Evolutionary conservation across 2,113 vertebrate species (phyloP).

Genomic region (Limanda limanda): DNA sequence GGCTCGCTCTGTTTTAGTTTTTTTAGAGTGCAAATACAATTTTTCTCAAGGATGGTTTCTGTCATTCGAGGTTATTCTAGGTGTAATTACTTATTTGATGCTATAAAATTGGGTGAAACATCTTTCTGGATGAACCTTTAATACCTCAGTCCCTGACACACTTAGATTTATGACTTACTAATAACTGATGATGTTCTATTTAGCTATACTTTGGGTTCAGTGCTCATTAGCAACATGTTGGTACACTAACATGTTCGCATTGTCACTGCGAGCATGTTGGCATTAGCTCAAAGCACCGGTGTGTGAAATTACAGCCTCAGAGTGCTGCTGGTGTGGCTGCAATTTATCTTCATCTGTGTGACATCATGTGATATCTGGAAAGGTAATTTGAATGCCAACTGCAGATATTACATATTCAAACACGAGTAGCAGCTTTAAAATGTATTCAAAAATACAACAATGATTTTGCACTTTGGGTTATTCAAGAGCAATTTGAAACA

Average conservation of each 20-base stretch:
- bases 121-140: not conserved
- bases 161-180: not conserved
- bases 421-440: not conserved
- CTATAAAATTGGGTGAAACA: not conserved
- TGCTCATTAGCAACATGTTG: not conserved
- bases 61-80: too few relatives aligned
- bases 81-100: too few relatives aligned
- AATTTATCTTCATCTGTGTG: not conserved
- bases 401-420: not conserved
- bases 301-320: not conserved
- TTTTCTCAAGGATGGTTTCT: too few relatives aligned
- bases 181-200: not conserved
- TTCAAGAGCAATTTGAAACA: not conserved
- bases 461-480: not conserved
- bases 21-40: too few relatives aligned
- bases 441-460: not conserved
- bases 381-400: too few relatives aligned
- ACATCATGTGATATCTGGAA: not conserved
- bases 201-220: not conserved
- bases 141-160: not conserved
- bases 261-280: not conserved
- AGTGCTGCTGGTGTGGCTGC: not conserved
- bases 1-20: slow-evolving; percentile 35
- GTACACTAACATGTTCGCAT: not conserved
- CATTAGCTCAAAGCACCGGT: not conserved